A percentile compares a stretch with the other conserved stretches of the same genome.
Evolutionary conservation across 2,797 vertebrate species (phyloP).

Genomic region (Sus cebifrons): DNA sequence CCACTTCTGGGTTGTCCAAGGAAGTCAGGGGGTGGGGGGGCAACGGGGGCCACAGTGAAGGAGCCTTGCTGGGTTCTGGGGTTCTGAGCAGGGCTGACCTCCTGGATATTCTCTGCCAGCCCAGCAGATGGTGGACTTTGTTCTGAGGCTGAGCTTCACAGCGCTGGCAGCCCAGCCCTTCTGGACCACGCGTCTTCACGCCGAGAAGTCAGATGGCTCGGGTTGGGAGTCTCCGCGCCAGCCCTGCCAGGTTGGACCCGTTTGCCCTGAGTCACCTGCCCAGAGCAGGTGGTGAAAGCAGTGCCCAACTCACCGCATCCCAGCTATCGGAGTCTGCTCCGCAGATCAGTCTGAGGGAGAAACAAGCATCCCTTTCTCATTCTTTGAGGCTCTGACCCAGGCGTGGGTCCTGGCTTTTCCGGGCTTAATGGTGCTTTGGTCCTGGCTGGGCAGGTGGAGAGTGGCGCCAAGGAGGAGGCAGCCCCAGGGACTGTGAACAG

Average conservation of each 20-base stretch:
- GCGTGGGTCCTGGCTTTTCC: not conserved
- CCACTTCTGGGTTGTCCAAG: not conserved
- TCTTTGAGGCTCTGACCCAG: not conserved
- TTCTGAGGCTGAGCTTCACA: not conserved
- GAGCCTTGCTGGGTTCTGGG: not conserved
- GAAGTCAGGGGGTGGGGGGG: too few species aligned
- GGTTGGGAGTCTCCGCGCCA: not conserved
- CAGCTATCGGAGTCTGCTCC: not conserved
- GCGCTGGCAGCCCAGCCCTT: not conserved
- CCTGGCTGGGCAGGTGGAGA: not conserved
- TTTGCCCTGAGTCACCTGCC: constrained; percentile 70
- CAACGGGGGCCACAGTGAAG: not conserved
- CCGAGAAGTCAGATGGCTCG: constrained; percentile 82
- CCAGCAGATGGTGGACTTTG: constrained; percentile 73
- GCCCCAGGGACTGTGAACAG: not conserved
- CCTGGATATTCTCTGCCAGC: not conserved
- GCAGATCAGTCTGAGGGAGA: not conserved
- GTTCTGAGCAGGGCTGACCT: not conserved
- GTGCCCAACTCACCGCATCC: not conserved
- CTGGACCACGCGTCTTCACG: constrained; percentile 7
- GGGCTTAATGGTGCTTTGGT: not conserved
- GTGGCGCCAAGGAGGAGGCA: not conserved
- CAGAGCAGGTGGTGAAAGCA: constrained; percentile 65
- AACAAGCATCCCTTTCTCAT: accelerated
- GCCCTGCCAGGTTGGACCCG: constrained; percentile 45